These are phyloP conservation scores for Anoplolepis gracilipes DNA, from an alignment of 1,140 invertebrate species.

Conservation along the genomic window DNA sequence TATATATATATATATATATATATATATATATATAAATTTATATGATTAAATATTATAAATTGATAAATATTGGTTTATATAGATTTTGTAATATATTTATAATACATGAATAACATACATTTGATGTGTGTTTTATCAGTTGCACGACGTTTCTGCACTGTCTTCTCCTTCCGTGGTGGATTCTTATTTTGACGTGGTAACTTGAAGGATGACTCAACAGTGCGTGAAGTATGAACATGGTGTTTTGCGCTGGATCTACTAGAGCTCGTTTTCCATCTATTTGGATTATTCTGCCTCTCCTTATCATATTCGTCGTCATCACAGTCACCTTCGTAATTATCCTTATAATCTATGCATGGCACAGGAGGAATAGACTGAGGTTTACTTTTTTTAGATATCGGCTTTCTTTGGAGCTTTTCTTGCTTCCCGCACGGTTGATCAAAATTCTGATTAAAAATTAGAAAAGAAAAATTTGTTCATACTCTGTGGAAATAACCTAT, in stretches of 20 bases:
- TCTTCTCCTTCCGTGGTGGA: constrained; percentile 82
- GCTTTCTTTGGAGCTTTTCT: constrained; percentile 82
- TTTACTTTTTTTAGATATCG: constrained; percentile 80
- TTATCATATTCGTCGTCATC: constrained; percentile 85
- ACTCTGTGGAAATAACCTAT: not conserved
- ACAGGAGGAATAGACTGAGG: constrained; percentile 72
- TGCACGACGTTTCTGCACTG: constrained; percentile 79
- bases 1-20: no score
- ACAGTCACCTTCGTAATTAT: constrained; percentile 85
- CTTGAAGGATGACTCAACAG: constrained; percentile 78
- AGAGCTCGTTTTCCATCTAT: constrained; percentile 83
- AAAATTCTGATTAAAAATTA: constrained; percentile 70
- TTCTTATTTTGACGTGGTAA: constrained; percentile 79
- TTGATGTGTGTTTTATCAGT: constrained; percentile 80
- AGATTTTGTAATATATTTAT: not conserved
- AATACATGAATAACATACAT: constrained; percentile 62
- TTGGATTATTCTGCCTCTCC: constrained; percentile 81
- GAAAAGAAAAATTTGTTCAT: constrained; percentile 17
- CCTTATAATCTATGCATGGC: constrained; percentile 81
- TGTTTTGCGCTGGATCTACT: constrained; percentile 78
- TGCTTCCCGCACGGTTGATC: constrained; percentile 80
- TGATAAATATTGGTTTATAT: not conserved
- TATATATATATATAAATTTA: not conserved
- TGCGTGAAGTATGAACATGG: constrained; percentile 75
- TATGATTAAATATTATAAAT: not conserved